Evolutionary conservation across 2,113 vertebrate genomes (phyloP), one percentile per base, ranked within the genome.

Genomic region (Columba janthina): DNA sequence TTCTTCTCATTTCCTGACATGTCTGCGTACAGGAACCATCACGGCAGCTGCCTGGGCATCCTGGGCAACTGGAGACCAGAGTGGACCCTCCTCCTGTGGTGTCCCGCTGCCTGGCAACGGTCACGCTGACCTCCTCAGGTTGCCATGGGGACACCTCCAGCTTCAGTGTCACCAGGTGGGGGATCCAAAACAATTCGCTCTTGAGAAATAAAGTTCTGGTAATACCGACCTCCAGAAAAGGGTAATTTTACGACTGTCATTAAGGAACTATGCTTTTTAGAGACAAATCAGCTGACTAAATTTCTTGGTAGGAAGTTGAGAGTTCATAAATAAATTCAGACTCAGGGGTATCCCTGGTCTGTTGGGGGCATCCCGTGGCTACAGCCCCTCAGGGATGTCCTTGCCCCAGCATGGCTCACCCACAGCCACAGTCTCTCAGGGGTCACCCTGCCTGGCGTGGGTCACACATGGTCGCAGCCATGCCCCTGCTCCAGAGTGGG

Each of bases 121-220:
- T 73, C 93, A 74, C 0, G 0, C 32, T 94, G 94, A 81, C 85
- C 74, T 90, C 61, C 53, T 53, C 2, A 2, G 76, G 92, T 96
- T 97, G 85, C 72, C 79, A 67, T 77, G 69, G 92, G 85, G 91
- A 94, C 82, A 83, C 26, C 79, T 70, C 28, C 71, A 13, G 38
- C 12, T 8, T 4, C 1, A 81, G n/a, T 87, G 32, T n/a, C 85
- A 66, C 36, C 16, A 5, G 78, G 56, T 74, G 70, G 90, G 66
- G 44, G 29, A 75, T 81, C n/a, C 4, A 9, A 82, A 94, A 78
- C 36, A 29, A 69, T 83, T 72, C 84, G 50, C 38, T 79, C 64
- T n/a, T 46, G 25, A 89, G 67, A 95, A 94, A 81, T 57, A 50
- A 87, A 85, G 51, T 76, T 89, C 75, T 75, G 32, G 50, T 66